Conservation (phyloP, 2,797 vertebrate species). For the Oryzias dopingdopingensis region DNA sequence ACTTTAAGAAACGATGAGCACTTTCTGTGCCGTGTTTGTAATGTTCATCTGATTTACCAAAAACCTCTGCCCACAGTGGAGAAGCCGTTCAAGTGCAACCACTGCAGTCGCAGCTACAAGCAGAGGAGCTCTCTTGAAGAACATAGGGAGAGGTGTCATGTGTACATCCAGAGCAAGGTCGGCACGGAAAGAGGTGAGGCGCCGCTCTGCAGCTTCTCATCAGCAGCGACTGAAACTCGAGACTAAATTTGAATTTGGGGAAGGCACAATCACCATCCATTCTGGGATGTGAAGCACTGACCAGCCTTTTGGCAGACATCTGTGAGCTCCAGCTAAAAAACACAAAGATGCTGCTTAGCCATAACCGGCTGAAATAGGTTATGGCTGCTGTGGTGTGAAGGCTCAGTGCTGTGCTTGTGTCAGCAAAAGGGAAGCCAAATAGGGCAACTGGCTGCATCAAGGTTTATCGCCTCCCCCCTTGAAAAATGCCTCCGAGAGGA, state of each 20-base stretch:
- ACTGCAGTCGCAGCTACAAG: constrained; percentile 77
- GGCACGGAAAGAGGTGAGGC: constrained; percentile 72
- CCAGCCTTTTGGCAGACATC: too few species aligned
- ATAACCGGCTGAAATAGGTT: constrained; percentile 56
- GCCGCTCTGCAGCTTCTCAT: neutral
- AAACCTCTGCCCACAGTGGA: constrained; percentile 66
- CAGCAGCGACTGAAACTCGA: too few species aligned
- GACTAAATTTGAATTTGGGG: too few species aligned
- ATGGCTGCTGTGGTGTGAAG: constrained; percentile 52
- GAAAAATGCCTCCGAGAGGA: constrained; percentile 16
- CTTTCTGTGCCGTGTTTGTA: neutral
- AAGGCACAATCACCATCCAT: too few species aligned
- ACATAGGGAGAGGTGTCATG: constrained; percentile 90
- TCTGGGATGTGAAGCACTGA: too few species aligned
- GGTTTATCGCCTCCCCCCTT: constrained; percentile 13
- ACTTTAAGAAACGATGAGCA: constrained; percentile 15
- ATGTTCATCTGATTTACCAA: constrained; percentile 38
- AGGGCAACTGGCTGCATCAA: constrained; percentile 48
- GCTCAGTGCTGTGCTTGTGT: constrained; percentile 29
- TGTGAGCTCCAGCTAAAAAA: constrained; percentile 3
- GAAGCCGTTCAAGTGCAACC: constrained; percentile 79
- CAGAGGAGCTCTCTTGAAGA: constrained; percentile 88
- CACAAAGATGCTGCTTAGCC: constrained; percentile 27
- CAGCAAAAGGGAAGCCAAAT: constrained; percentile 40
- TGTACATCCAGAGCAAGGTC: constrained; percentile 85